phyloP scores from a whole-genome alignment of 2,888 invertebrate species.

The Nomada fucata region DNA sequence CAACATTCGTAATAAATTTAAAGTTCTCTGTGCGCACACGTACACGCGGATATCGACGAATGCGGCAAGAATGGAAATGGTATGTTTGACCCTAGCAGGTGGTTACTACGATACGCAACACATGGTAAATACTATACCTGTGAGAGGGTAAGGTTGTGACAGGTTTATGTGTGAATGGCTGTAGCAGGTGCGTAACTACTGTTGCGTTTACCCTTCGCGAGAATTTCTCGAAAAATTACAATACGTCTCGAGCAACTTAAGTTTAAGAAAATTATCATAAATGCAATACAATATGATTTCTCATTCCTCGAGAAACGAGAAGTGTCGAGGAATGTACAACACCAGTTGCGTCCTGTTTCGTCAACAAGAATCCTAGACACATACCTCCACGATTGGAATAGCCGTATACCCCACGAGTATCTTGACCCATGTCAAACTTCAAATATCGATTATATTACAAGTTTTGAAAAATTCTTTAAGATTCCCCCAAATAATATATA shows the following conservation, averaged over 20 bases:
- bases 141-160: slow-evolving; percentile 19
- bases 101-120: slow-evolving; percentile 61
- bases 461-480: too few species aligned
- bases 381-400: neutral
- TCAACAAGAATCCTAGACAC: slow-evolving; percentile 1
- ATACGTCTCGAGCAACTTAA: too few species aligned
- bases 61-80: slow-evolving; percentile 42
- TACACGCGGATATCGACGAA: slow-evolving; percentile 22
- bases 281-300: too few species aligned
- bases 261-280: too few species aligned
- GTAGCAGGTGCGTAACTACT: slow-evolving; percentile 60
- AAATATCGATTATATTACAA: too few species aligned
- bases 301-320: too few species aligned
- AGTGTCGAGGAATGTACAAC: too few species aligned
- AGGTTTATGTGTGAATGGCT: slow-evolving; percentile 32
- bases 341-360: slow-evolving; percentile 10
- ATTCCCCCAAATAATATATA: neutral
- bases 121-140: slow-evolving; percentile 41
- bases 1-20: slow-evolving; percentile 2
- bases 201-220: too few species aligned
- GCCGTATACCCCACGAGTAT: too few species aligned
- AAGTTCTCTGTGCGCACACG: slow-evolving; percentile 1
- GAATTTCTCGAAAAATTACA: too few species aligned
- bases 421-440: too few species aligned
- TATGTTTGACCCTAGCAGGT: slow-evolving; percentile 64